Evolutionary conservation across 2,888 invertebrate species (phyloP).

Genomic region (Melipona beecheii): DNA sequence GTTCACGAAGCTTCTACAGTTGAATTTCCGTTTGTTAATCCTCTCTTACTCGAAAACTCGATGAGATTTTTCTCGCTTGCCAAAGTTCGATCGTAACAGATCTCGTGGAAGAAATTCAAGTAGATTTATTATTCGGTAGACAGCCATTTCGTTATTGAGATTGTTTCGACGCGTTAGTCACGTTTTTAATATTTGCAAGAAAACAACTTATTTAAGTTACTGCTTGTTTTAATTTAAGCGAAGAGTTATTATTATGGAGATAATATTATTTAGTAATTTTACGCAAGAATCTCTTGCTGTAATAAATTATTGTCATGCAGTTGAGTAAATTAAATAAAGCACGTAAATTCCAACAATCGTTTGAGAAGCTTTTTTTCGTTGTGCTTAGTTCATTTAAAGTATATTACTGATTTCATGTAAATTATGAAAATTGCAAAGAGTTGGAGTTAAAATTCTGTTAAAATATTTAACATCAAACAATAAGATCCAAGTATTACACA

Average conservation of each 20-base stretch:
- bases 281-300: background rate
- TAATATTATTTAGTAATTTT: no score
- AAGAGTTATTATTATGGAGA: background rate
- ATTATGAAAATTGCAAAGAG: background rate
- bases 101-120: background rate
- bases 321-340: background rate
- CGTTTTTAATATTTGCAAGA: background rate
- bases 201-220: background rate
- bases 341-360: no score
- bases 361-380: background rate
- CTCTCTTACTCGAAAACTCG: no score
- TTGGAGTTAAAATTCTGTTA: background rate
- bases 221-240: background rate
- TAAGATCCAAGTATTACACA: no score
- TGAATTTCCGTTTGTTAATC: no score
- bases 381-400: background rate
- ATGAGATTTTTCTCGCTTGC: no score
- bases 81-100: conserved; percentile 3
- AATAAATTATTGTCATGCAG: background rate
- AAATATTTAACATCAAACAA: no score
- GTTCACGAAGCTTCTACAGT: no score
- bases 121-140: conserved; percentile 13
- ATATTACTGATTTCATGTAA: background rate
- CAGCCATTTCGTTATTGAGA: background rate
- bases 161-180: background rate